A percentile compares a stretch with the other conserved stretches of the same genome.
Conservation (phyloP, 2,797 vertebrate species). For the Fistularia tabacaria region DNA sequence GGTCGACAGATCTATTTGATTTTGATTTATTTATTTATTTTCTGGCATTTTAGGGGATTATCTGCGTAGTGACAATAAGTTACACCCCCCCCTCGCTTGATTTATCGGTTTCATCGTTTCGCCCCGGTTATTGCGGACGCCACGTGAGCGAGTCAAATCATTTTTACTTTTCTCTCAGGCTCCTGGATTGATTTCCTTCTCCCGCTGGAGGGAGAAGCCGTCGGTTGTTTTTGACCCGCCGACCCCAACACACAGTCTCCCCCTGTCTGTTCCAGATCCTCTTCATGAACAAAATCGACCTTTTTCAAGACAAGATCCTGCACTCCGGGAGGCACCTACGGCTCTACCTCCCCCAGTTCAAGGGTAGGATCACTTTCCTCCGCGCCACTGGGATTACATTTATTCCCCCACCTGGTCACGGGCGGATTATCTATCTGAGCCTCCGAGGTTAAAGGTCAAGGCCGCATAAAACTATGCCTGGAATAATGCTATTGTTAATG, state of each 20-base stretch:
- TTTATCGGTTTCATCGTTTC: conserved; percentile 30
- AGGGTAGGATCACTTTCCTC: conserved; percentile 59
- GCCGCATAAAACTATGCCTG: too few species aligned
- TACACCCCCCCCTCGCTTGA: conserved; percentile 9
- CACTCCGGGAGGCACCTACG: conserved; percentile 74
- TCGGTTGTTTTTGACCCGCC: conserved; percentile 11
- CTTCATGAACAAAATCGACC: conserved; percentile 83
- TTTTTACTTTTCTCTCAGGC: conserved; percentile 5
- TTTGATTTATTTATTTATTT: conserved; percentile 1
- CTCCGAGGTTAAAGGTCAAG: too few species aligned
- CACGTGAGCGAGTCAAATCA: conserved; percentile 12
- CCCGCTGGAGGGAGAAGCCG: conserved; percentile 1
- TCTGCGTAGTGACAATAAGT: conserved; percentile 20
- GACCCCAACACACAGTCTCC: not conserved
- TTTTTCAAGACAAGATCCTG: conserved; percentile 82
- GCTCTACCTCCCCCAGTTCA: conserved; percentile 71
- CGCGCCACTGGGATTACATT: not conserved
- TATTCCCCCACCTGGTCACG: not conserved
- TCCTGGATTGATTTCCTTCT: conserved; percentile 20
- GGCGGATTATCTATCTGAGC: too few species aligned
- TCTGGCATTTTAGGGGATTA: conserved; percentile 16
- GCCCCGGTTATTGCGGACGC: conserved; percentile 16
- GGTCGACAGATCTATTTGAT: conserved; percentile 30
- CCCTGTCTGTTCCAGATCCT: conserved; percentile 69
- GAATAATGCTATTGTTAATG: too few species aligned